Percentiles rank a stretch among this genome's conserved stretches.
These are phyloP conservation scores for Drosophila seguyi DNA, from an alignment of 1,140 invertebrate genomes.

Conservation along the genomic window DNA sequence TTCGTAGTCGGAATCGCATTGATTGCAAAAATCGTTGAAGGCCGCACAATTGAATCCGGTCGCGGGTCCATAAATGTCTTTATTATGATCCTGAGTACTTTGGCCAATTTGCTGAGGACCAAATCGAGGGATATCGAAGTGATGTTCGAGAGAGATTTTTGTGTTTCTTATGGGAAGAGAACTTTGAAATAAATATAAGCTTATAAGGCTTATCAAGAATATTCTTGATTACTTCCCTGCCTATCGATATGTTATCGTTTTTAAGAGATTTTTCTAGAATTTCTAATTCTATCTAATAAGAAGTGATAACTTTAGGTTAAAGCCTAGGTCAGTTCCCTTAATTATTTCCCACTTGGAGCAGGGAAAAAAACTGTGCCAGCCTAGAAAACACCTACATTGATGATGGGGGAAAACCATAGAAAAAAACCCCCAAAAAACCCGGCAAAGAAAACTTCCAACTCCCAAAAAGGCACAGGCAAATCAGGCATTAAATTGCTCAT, in stretches of 20 bases:
- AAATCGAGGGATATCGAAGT: background rate
- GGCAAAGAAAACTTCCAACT: background rate
- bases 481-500: slow-evolving; percentile 71
- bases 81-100: slow-evolving; percentile 70
- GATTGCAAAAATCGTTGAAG: slow-evolving; percentile 63
- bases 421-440: background rate
- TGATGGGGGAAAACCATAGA: background rate
- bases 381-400: slow-evolving; percentile 28
- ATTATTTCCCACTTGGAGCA: background rate
- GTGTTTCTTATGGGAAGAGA: background rate
- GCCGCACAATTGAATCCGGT: slow-evolving; percentile 69
- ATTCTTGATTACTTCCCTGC: background rate
- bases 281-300: no score
- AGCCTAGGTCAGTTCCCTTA: background rate
- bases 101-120: slow-evolving; percentile 56
- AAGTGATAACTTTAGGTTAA: background rate
- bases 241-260: background rate
- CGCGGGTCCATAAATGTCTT: slow-evolving; percentile 72
- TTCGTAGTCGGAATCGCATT: slow-evolving; percentile 32
- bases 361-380: slow-evolving; percentile 66
- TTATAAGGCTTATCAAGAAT: no score
- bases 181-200: background rate
- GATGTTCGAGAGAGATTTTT: background rate
- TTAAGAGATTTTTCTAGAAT: no score
- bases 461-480: slow-evolving; percentile 28